Percentiles rank a stretch among this genome's conserved stretches.
Evolutionary conservation across 2,113 vertebrate genomes (phyloP).

Genomic region (Ifrita kowaldi): DNA sequence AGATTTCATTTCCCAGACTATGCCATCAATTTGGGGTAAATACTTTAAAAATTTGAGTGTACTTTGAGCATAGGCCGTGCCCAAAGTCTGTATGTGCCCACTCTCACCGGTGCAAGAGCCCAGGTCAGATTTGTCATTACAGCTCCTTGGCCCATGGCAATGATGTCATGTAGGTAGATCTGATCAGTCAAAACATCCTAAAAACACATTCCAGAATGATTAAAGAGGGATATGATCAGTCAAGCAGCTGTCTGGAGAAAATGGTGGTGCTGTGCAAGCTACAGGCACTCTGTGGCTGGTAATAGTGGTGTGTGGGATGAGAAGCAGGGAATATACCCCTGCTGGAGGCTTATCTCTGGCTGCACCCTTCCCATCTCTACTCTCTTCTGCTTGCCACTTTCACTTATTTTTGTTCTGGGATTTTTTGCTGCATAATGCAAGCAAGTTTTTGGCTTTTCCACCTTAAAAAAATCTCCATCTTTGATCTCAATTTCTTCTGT

Average conservation of each 20-base stretch:
- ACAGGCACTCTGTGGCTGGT: background rate
- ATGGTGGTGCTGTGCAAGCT: background rate
- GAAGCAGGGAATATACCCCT: background rate
- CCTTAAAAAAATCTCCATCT: background rate
- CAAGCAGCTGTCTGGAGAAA: background rate
- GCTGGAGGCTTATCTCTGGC: background rate
- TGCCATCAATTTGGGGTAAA: background rate
- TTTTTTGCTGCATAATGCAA: background rate
- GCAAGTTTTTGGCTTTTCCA: background rate
- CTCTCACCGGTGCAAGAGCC: background rate
- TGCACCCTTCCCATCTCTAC: background rate
- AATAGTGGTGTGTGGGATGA: rapidly evolving
- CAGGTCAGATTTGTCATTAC: background rate
- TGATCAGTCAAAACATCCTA: background rate
- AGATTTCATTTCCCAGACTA: background rate
- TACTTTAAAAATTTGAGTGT: background rate
- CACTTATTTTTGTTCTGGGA: background rate
- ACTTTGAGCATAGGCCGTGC: background rate
- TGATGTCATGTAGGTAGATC: background rate
- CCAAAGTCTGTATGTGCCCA: background rate
- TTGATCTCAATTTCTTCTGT: background rate
- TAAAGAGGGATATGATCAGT: background rate
- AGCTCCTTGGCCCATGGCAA: background rate
- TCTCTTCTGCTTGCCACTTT: background rate
- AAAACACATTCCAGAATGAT: background rate